phyloP scores from a whole-genome alignment of 2,113 vertebrate species.

The Gnathonemus echidnorhynchus region DNA sequence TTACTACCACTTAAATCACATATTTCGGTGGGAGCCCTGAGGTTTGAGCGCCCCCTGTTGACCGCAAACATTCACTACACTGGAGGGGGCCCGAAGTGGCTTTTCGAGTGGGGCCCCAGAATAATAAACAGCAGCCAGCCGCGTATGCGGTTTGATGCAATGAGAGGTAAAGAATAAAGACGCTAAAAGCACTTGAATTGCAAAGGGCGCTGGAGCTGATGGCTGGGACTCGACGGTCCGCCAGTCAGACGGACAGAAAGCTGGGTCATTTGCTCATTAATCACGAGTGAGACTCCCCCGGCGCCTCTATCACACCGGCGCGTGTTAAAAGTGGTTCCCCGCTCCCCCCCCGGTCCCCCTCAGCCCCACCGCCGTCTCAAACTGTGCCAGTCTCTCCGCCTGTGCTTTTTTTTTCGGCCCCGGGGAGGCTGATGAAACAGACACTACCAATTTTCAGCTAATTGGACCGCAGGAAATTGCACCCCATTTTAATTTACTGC shows the following conservation, averaged over 20 bases:
- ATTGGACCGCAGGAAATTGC: conserved; percentile 65
- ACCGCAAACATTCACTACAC: not conserved
- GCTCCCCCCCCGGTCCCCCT: conserved; percentile 1
- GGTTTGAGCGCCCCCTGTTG: not conserved
- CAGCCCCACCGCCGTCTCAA: conserved; percentile 30
- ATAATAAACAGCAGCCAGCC: not conserved
- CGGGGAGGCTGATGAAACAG: conserved; percentile 44
- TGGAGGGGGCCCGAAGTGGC: not conserved
- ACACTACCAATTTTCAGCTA: conserved; percentile 52
- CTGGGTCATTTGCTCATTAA: not conserved
- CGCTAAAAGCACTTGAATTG: not conserved
- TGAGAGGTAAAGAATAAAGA: not conserved
- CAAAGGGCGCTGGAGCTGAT: not conserved
- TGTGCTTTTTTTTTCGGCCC: conserved; percentile 26
- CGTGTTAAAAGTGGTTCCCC: not conserved
- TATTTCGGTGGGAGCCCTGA: not conserved
- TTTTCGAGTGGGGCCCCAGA: not conserved
- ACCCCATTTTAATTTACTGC: conserved; percentile 60
- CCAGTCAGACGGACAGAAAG: not conserved
- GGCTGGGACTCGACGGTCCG: not conserved
- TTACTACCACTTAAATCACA: not conserved
- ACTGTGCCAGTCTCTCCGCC: conserved; percentile 21
- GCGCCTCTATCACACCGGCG: not conserved
- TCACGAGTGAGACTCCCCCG: not conserved
- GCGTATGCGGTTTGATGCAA: not conserved